A percentile compares a stretch with the other conserved stretches of the same genome.
Conservation (phyloP, 1,140 invertebrate genomes). For the Wiebesia pumilae region DNA sequence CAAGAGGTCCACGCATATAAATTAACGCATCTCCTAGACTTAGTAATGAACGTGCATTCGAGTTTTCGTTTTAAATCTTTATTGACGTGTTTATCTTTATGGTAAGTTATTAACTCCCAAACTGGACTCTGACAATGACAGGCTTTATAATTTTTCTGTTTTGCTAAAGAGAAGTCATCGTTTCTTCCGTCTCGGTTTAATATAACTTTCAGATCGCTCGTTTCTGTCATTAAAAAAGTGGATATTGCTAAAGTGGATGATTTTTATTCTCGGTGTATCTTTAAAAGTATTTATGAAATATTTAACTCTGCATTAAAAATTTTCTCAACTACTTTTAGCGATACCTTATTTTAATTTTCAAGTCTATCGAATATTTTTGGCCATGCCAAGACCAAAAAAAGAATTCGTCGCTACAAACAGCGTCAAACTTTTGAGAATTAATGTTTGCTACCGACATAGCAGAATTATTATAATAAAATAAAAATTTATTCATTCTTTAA, state of each 20-base stretch:
- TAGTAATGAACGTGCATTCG: neutral
- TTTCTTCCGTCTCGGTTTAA: neutral
- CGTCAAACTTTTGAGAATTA: too few relatives aligned
- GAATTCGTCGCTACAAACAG: too few relatives aligned
- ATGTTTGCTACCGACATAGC: too few relatives aligned
- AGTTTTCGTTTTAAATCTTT: neutral
- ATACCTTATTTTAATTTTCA: too few relatives aligned
- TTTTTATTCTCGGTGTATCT: too few relatives aligned
- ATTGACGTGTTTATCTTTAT: neutral
- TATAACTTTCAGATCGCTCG: neutral
- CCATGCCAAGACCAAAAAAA: too few relatives aligned
- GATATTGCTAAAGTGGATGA: neutral
- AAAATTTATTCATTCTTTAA: too few relatives aligned
- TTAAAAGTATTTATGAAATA: neutral
- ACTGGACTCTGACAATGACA: too few relatives aligned
- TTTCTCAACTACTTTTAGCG: neutral
- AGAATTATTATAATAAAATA: too few relatives aligned
- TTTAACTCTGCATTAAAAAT: neutral
- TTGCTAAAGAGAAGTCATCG: neutral
- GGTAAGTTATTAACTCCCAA: neutral
- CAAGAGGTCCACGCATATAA: neutral
- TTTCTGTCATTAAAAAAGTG: neutral
- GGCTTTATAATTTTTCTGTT: neutral
- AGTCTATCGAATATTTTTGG: too few relatives aligned
- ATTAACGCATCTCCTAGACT: neutral